Percentiles rank a stretch among this genome's conserved stretches.
Evolutionary conservation across 2,888 invertebrate genomes (phyloP).

Genomic region (Enchytraeus crypticus): DNA sequence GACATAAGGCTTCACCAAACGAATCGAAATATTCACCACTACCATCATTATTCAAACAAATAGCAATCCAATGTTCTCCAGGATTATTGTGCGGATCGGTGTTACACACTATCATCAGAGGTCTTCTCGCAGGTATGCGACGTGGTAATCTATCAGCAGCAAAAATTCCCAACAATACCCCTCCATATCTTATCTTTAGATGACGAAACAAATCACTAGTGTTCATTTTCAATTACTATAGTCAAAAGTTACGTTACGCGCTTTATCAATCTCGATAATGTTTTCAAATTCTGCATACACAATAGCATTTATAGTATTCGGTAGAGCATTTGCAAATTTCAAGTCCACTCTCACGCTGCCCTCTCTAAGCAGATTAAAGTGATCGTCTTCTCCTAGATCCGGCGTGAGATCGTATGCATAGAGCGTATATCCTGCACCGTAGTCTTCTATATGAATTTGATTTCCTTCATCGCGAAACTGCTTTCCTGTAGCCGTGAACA

Average conservation of each 20-base stretch:
- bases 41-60: not conserved
- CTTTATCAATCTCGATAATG: not conserved
- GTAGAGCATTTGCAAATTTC: not conserved
- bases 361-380: not conserved
- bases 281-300: slow-evolving; percentile 4
- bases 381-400: not conserved
- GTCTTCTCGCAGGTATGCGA: not conserved
- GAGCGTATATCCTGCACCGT: not conserved
- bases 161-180: not conserved
- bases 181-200: not conserved
- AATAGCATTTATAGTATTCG: not conserved
- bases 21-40: slow-evolving; percentile 1
- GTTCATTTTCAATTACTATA: slow-evolving; percentile 3
- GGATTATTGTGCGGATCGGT: not conserved
- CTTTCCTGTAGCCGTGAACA: not conserved
- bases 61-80: not conserved
- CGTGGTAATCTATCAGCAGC: not conserved
- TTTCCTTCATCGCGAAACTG: not conserved
- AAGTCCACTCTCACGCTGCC: slow-evolving; percentile 2
- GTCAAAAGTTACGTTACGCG: not conserved
- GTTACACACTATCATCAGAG: not conserved
- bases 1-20: not conserved
- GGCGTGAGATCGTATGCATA: slow-evolving; percentile 2
- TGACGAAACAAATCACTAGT: not conserved
- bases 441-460: not conserved